These are phyloP conservation scores for Lepus oiostolus DNA, from an alignment of 2,797 vertebrate species.

Conservation along the genomic window DNA sequence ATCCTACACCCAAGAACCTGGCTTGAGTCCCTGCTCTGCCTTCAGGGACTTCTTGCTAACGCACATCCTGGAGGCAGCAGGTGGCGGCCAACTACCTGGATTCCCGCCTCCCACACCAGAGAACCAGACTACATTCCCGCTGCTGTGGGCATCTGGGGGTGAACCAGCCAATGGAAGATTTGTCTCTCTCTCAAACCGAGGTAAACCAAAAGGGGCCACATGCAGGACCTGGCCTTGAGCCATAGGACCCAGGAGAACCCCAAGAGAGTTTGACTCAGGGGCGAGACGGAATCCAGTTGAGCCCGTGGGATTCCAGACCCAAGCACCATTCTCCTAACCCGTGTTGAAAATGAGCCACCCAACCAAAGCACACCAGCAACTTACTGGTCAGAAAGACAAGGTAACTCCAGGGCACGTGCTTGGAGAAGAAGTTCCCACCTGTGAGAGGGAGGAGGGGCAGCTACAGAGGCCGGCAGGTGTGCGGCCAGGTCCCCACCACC, in stretches of 20 bases:
- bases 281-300: not conserved
- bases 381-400: constrained; percentile 98
- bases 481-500: rapidly evolving
- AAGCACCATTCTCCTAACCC: not conserved
- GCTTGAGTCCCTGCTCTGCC: too few relatives aligned
- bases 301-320: not conserved
- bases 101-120: too few relatives aligned
- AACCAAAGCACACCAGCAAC: constrained; percentile 70
- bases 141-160: too few relatives aligned
- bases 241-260: rapidly evolving
- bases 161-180: too few relatives aligned
- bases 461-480: not conserved
- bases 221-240: not conserved
- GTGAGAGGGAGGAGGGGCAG: constrained; percentile 64
- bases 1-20: too few relatives aligned
- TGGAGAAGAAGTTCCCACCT: constrained; percentile 95
- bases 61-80: too few relatives aligned
- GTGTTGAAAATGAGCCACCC: rapidly evolving
- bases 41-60: too few relatives aligned
- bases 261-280: not conserved
- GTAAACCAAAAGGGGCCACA: not conserved
- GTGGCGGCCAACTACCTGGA: too few relatives aligned
- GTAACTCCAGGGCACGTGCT: constrained; percentile 96
- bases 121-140: too few relatives aligned
- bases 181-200: too few relatives aligned